Conservation (phyloP, 2,797 vertebrate genomes). For the Platalea minor region DNA sequence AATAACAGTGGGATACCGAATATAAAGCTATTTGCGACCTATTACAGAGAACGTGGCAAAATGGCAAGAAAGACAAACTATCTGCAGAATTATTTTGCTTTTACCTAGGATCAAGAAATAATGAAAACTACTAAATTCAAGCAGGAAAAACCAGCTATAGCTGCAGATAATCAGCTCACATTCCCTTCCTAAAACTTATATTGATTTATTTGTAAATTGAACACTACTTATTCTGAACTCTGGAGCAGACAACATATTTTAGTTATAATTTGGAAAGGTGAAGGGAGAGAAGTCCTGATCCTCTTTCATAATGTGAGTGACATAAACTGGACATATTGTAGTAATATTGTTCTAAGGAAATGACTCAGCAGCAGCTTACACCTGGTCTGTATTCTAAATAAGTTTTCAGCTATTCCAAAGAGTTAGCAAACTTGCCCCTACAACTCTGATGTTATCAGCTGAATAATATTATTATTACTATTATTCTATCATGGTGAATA, state of each 20-base stretch:
- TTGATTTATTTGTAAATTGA: background rate
- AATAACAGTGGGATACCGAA: background rate
- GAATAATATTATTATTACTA: background rate
- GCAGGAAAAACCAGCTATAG: background rate
- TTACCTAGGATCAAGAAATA: background rate
- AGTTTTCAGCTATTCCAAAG: background rate
- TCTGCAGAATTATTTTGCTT: background rate
- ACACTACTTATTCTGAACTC: background rate
- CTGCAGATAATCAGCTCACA: background rate
- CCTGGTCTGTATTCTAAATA: background rate
- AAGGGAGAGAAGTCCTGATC: background rate
- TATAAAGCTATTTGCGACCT: background rate
- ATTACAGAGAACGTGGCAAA: background rate
- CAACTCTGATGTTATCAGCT: background rate
- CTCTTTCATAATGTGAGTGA: background rate
- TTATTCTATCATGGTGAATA: background rate
- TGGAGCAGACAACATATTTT: background rate
- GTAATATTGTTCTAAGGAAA: background rate
- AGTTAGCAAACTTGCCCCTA: background rate
- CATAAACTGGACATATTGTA: background rate
- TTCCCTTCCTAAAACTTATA: background rate
- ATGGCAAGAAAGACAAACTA: background rate
- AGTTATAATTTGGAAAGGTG: background rate
- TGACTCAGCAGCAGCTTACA: background rate
- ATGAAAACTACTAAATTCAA: background rate